Base-by-base conservation (phyloP, 2,888 invertebrate species). In the Chloromyia formosa region DNA sequence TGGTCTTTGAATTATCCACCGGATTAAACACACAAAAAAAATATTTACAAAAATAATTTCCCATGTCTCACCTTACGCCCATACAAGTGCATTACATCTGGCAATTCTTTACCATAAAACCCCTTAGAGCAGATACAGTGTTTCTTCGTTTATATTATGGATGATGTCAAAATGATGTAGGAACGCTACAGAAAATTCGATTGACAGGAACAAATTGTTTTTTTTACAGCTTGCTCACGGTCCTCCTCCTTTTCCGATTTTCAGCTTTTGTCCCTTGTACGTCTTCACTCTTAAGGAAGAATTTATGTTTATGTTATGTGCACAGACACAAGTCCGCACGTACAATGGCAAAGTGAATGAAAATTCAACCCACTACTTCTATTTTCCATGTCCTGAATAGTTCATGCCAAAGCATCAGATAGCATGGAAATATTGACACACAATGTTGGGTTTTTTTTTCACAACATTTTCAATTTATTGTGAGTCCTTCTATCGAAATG, bases 181-280 rank as follows among this genome's bases (percentile, higher is more conserved):
- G 22, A 73, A 61, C 73, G 62, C 61, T 61, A 49, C 14, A 74
- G 54, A 68, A 68, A 74, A 68, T 68, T 74, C 66, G 60, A 74
- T 74, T 74, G 74, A 74, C 74, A 74, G 66, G 68, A 74, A 74
- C 74, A 74, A 74, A 74, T 74, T 58, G 74, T 74, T 74, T 66
- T 58, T 58, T 58, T 68, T 73, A 54, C 35, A 69, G 18, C 69
- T 12, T 40, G 54, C 61, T 60, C 18, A 54, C n/a, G 35, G 35
- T 69, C 54, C 35, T 71, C 58, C 40, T 23, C 49, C 40, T 56
- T 58, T 60, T 58, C 16, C 20, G 3, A 20, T 61, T 61, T 22
- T 14, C 60, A 61, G 22, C 22, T 14, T 23, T 60, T 23, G 22
- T 14, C 4, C 10, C 3, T 60, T 14, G 3, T 23, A 23, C 23